Evolutionary conservation across 2,797 vertebrate genomes (phyloP), one percentile per base, ranked within the genome.

Genomic region (Arrhamphus sclerolepis): DNA sequence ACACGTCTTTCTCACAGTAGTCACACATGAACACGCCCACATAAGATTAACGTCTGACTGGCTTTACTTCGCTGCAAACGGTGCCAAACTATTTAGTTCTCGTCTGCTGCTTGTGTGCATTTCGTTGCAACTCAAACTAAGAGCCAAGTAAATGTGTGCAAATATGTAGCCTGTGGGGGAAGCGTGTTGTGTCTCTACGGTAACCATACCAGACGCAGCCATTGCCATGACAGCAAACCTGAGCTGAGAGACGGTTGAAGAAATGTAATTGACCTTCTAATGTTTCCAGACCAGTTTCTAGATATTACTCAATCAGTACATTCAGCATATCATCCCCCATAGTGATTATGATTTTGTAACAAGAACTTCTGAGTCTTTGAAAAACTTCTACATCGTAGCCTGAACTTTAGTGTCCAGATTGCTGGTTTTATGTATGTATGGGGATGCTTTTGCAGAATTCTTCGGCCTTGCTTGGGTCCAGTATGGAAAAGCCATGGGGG

Each of bases 181-280:
- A 14, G 69, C 29, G 14, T 57, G 72, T 62, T 16, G 0, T 40
- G 0, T 82, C 70, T 19, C 82, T 61, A 66, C 70, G 67, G 81
- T 66, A 55, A 63, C 83, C 76, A 59, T 79, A 75, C 77, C 81
- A 83, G 78, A 71, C 56, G 0, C 55, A 43, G 66, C 46, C 59
- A 56, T 66, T 22, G 51, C 78, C 61, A 66, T 81, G 44, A 66
- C 62, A 80, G 71, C 73, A 60, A 59, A 67, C 67, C n/a, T 46
- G 18, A 19, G 44, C 62, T 28, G 38, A 50, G 40, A 20, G 24
- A 51, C 67, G 47, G 70, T 62, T 52, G 38, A 38, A 42, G 28
- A 34, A 54, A 42, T 64, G 46, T 24, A 17, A 3, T 31, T 41
- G 62, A 66, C 47, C 70, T 38, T 34, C 67, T 73, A 18, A 58